phyloP scores from a whole-genome alignment of 2,797 vertebrate genomes.

The Argentina silus region DNA sequence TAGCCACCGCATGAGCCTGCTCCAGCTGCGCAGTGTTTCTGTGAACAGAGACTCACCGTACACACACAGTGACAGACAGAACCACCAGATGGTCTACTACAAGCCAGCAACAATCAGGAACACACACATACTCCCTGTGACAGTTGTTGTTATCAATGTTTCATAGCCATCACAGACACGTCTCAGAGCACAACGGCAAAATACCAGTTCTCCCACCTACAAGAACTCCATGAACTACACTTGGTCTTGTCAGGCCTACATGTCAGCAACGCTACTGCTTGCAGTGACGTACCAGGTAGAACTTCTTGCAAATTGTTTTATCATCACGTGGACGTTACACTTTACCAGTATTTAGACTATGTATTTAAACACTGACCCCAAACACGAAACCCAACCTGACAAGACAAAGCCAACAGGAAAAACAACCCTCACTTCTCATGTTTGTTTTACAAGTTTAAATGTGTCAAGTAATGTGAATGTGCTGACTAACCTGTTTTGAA shows the following conservation, averaged over 20 bases:
- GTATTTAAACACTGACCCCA: not conserved
- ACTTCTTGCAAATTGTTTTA: no score
- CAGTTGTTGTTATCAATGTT: slow-evolving; percentile 19
- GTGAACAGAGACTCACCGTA: slow-evolving; percentile 17
- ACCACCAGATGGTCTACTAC: slow-evolving; percentile 39
- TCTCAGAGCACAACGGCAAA: slow-evolving; percentile 8
- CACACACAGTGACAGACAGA: slow-evolving; percentile 22
- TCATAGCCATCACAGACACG: slow-evolving; percentile 9
- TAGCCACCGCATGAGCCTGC: slow-evolving; percentile 27
- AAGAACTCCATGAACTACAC: not conserved
- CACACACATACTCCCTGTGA: slow-evolving; percentile 9
- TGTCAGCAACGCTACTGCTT: no score
- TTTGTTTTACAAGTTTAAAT: no score
- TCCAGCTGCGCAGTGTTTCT: slow-evolving; percentile 39
- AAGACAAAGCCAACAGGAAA: not conserved
- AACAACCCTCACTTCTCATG: no score
- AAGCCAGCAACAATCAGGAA: slow-evolving; percentile 36
- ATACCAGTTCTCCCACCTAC: not conserved
- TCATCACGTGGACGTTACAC: no score
- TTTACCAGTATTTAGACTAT: no score
- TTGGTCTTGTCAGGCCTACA: no score
- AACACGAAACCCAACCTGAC: not conserved
- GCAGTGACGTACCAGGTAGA: not conserved
- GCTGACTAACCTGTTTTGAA: not conserved
- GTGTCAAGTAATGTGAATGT: not conserved